Evolutionary conservation across 1,140 invertebrate genomes (phyloP), one percentile per base, ranked within the genome.

Genomic region (Trachelipus rathkii): DNA sequence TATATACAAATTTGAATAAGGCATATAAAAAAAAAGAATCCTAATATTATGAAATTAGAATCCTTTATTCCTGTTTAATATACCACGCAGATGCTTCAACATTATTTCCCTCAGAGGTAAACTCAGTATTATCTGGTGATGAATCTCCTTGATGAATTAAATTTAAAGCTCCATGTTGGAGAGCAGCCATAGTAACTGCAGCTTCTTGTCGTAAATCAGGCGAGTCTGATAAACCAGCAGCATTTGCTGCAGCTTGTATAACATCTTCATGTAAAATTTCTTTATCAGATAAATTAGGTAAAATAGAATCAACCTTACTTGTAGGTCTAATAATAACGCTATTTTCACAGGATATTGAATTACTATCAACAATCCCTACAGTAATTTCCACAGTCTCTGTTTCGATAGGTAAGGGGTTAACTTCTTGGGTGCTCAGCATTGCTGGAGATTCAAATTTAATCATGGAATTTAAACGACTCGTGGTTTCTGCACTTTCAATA

Each of bases 161-260:
- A n/a, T 74, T 74, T 33, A 60, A 46, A 19, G 72, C 46, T 19
- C 44, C 66, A 33, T 60, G 46, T 45, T 74, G 72, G 8, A 74
- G 46, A 19, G 72, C 50, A 24, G 72, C 46, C 19, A 74, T 74
- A 5, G 72, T 21, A 21, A 74, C 46, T 46, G 72, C 72, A 23
- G 72, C 44, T 23, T 74, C 72, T 11, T 50, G 50, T 4, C 19
- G 50, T 60, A 60, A 19, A 60, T 60, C 50, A 4, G 50, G 1
- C 2, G 50, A 19, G 19, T 60, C 50, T 13, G 50, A 15, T 13
- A 60, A 19, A 60, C 50, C 50, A 60, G 50, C 50, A 15, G 50
- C 50, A 15, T 13, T 15, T 19, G 50, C 50, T 15, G 50, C 50
- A 15, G 19, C 50, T 8, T 60, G 50, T 2, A 60, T 19, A 13